Conservation (phyloP, 2,113 vertebrate species). For the Nannospalax galili region DNA sequence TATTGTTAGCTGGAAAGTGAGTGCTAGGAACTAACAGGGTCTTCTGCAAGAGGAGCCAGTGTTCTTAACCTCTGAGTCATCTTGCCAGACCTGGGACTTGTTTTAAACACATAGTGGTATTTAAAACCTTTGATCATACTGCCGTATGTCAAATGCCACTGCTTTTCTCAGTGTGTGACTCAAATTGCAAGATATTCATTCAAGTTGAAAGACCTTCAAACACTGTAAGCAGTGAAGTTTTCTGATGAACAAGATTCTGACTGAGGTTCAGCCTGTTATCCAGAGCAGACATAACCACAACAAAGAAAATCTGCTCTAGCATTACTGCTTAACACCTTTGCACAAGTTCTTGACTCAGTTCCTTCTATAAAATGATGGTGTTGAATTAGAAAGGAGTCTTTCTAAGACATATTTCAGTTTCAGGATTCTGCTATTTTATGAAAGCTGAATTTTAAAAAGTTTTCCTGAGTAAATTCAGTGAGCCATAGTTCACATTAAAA, state of each 20-base stretch:
- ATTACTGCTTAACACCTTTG: not conserved
- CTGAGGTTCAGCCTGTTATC: not conserved
- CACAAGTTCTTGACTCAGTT: not conserved
- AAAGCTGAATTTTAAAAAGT: constrained; percentile 49
- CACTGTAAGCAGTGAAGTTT: not conserved
- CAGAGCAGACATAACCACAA: not conserved
- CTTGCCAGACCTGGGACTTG: not conserved
- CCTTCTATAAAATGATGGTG: constrained; percentile 3
- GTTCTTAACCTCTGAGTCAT: too few relatives aligned
- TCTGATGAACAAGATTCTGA: not conserved
- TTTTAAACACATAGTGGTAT: not conserved
- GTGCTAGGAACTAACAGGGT: too few relatives aligned
- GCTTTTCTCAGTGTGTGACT: constrained; percentile 10
- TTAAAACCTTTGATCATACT: not conserved
- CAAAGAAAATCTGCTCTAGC: not conserved
- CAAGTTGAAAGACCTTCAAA: constrained; percentile 2
- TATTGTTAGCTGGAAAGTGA: too few relatives aligned
- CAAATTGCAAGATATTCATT: not conserved
- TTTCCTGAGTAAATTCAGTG: constrained; percentile 50
- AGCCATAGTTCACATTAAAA: not conserved
- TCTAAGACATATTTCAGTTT: not conserved
- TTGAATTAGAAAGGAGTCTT: constrained; percentile 6
- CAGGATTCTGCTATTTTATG: constrained; percentile 40
- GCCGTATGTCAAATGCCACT: not conserved
- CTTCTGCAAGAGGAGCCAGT: too few relatives aligned